These are phyloP conservation scores for Hirtodrosophila trivittata DNA, from an alignment of 2,888 invertebrate genomes.

Conservation along the genomic window DNA sequence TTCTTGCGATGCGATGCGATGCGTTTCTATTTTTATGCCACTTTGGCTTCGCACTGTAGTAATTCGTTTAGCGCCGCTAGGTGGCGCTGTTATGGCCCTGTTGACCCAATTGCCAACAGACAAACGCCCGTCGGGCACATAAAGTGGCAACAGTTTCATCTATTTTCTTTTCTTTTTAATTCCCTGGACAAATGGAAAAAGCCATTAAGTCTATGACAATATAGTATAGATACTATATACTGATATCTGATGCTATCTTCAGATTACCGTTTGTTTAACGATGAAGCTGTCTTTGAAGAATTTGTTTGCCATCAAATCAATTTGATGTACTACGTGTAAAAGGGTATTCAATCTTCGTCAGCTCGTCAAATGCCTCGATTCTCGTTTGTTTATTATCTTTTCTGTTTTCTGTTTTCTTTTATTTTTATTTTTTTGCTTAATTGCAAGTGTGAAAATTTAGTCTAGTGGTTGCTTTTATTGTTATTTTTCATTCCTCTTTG, in stretches of 20 bases:
- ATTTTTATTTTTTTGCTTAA: constrained; percentile 42
- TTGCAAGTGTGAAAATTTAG: constrained; percentile 71
- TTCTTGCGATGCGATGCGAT: constrained; percentile 2
- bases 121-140: constrained; percentile 36
- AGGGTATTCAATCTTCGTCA: too few species aligned
- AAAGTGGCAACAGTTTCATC: constrained; percentile 33
- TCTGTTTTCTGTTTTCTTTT: constrained; percentile 6
- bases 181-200: too few species aligned
- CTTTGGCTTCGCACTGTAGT: constrained; percentile 57
- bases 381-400: too few species aligned
- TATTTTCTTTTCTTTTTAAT: not conserved
- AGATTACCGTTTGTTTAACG: too few species aligned
- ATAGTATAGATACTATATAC: too few species aligned
- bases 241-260: too few species aligned
- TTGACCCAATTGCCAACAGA: constrained; percentile 71
- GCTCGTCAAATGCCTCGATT: too few species aligned
- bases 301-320: too few species aligned
- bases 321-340: too few species aligned
- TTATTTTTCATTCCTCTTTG: constrained; percentile 2
- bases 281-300: too few species aligned
- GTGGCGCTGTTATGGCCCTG: constrained; percentile 64
- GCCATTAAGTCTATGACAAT: too few species aligned
- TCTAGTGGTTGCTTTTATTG: constrained; percentile 41
- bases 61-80: constrained; percentile 77
- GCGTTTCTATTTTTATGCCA: constrained; percentile 71